Base-by-base conservation (phyloP, 2,113 vertebrate genomes). In the Columbina picui region DNA sequence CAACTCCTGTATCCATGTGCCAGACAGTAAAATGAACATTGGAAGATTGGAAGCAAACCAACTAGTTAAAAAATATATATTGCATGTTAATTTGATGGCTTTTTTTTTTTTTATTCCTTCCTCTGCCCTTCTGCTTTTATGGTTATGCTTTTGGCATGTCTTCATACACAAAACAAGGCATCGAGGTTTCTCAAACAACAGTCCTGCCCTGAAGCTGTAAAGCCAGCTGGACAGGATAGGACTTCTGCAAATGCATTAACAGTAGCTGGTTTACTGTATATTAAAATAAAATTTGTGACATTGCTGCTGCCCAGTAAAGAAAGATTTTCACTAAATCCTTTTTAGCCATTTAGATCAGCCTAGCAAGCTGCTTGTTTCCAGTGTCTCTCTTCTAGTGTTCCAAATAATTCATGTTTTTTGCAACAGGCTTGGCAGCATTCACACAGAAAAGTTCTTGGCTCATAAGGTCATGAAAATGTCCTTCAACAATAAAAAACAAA, bases 381-480 rank as follows among this genome's bases (percentile, higher is more conserved):
- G 67, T 25, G 13, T 84, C 87, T 97, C 90, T 88, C 41, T 91
- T 97, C 87, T 85, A 93, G 45, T 67, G 11, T 97, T 98, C 94
- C 97, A 96, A 29, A 97, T 94, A 97, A 96, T 95, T 97, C 96
- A 94, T 95, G 95, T 96, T 95, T 97, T 90, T 98, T 97, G 75
- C 84, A 94, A 76, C 82, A 92, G 74, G 75, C 91, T 96, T 98
- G 98, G 97, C 97, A 86, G 68, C 83, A 88, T 94, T 94, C 93
- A 87, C 93, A 83, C 57, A 93, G 74, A 95, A 96, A 94, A 94
- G 94, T 97, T 98, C 94, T 96, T 96, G 87, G 94, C 97, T 96
- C 96, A 95, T 97, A 98, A 97, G 95, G 95, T 96, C 97, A 93
- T 76, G 83, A 96, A 97, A 97, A 96, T 97, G 97, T 98, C 94